phyloP scores from a whole-genome alignment of 2,113 vertebrate species.

The Anguilla rostrata region DNA sequence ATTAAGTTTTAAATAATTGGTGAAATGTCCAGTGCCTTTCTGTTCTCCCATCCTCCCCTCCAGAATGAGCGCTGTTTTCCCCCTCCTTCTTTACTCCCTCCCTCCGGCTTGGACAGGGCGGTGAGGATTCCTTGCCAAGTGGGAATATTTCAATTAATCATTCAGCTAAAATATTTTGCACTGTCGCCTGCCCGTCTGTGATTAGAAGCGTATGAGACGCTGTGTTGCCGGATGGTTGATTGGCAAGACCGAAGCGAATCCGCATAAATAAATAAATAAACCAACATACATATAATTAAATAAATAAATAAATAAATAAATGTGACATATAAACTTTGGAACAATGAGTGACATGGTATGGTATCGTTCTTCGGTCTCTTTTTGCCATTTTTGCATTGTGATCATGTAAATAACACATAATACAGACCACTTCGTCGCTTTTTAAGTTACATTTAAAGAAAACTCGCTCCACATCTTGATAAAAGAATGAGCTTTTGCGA shows the following conservation, averaged over 20 bases:
- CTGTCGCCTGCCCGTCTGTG: neutral
- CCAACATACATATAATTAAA: no score
- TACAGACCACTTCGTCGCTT: neutral
- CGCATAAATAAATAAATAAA: neutral
- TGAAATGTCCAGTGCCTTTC: neutral
- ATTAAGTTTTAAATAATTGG: neutral
- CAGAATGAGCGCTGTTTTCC: neutral
- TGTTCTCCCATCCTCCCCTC: neutral
- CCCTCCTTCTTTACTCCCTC: neutral
- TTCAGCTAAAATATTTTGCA: constrained; percentile 5
- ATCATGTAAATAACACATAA: no score
- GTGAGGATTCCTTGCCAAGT: neutral
- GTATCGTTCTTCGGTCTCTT: no score
- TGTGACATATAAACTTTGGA: no score
- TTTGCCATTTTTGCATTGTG: no score
- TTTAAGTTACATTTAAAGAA: neutral
- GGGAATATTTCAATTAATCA: constrained; percentile 14
- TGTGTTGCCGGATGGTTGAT: neutral
- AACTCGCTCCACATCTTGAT: neutral
- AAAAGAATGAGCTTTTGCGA: neutral
- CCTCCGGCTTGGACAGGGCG: neutral
- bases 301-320: no score
- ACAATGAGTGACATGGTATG: no score
- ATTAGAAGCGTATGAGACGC: neutral
- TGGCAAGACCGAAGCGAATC: neutral